A percentile compares a stretch with the other conserved stretches of the same genome.
Evolutionary conservation across 2,113 vertebrate genomes (phyloP).

Genomic region (Regulus satrapa): DNA sequence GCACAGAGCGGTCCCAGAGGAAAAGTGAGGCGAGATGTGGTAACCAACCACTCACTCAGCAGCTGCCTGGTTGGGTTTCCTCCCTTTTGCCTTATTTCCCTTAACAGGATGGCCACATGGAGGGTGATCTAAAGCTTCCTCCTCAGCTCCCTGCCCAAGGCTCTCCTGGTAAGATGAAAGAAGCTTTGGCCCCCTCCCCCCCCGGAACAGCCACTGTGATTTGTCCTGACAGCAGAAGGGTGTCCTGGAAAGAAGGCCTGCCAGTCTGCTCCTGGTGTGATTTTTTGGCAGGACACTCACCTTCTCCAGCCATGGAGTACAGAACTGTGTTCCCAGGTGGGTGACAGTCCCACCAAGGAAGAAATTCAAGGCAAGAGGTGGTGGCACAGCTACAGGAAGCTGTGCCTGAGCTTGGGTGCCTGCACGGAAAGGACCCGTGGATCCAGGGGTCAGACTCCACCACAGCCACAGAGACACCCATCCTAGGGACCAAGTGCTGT

Average conservation of each 20-base stretch:
- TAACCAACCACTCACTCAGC: fast-evolving
- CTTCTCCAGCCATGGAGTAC: not conserved
- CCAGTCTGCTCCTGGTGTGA: not conserved
- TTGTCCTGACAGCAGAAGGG: not conserved
- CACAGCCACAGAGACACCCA: not conserved
- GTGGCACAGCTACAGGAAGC: not conserved
- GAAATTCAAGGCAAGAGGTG: not conserved
- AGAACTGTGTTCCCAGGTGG: not conserved
- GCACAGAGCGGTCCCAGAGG: not conserved
- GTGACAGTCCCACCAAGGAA: not conserved
- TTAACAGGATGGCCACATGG: no score
- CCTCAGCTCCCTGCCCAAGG: not conserved
- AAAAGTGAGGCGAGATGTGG: not conserved
- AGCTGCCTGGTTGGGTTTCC: not conserved
- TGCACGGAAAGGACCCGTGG: not conserved
- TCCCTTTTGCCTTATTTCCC: not conserved
- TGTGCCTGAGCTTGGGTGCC: fast-evolving
- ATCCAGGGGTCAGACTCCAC: no score
- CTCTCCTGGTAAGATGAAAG: not conserved
- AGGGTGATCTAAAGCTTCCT: not conserved
- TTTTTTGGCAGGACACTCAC: not conserved
- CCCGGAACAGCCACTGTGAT: fast-evolving
- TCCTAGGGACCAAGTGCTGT: not conserved
- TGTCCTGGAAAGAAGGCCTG: not conserved
- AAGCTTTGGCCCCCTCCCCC: not conserved